Conservation (phyloP, 2,113 vertebrate genomes). For the Shinisaurus crocodilurus region DNA sequence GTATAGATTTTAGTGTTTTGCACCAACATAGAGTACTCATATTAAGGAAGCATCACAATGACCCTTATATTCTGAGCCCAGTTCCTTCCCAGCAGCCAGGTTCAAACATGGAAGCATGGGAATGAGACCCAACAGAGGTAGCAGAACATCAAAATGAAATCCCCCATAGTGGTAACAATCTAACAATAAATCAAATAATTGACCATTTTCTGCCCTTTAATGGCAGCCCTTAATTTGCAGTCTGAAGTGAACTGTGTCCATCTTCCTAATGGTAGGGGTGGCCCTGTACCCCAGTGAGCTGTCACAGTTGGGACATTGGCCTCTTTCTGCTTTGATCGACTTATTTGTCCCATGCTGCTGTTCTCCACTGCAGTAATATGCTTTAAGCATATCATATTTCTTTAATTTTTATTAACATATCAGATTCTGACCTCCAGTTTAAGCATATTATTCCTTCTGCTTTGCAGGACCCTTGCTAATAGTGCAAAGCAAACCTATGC, state of each 20-base stretch:
- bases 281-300: neutral
- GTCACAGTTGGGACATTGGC: neutral
- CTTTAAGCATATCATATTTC: neutral
- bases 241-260: neutral
- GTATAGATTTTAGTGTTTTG: neutral
- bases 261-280: neutral
- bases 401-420: conserved; percentile 3
- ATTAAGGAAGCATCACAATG: neutral
- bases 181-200: neutral
- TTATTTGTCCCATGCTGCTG: neutral
- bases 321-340: neutral
- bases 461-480: neutral
- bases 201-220: neutral
- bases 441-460: neutral
- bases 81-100: neutral
- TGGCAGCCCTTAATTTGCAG: neutral
- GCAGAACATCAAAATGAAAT: neutral
- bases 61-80: neutral
- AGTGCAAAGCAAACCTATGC: neutral
- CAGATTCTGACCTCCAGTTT: neutral
- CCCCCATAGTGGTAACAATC: neutral
- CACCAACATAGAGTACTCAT: neutral
- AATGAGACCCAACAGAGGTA: neutral
- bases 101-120: neutral
- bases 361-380: neutral